These are phyloP conservation scores for Patella caerulea DNA, from an alignment of 2,888 invertebrate species.

Conservation along the genomic window DNA sequence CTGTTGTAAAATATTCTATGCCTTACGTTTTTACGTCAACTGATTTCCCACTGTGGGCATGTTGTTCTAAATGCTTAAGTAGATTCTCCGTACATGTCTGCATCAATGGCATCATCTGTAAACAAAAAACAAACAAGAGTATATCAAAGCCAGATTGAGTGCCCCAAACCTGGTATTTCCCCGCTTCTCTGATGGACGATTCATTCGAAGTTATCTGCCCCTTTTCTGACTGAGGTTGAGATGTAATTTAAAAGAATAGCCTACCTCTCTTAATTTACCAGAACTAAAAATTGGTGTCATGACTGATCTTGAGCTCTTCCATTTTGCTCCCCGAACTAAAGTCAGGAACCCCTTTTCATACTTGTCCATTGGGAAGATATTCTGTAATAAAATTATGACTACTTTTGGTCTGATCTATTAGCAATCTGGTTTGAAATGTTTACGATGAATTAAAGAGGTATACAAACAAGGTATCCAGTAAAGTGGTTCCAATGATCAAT, in stretches of 20 bases:
- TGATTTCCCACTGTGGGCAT: slow-evolving; percentile 14
- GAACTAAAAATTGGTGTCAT: slow-evolving; percentile 35
- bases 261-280: slow-evolving; percentile 31
- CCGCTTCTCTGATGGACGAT: too few species aligned
- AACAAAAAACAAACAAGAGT: background rate
- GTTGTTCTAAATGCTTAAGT: slow-evolving; percentile 24
- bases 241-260: too few species aligned
- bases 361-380: slow-evolving; percentile 32
- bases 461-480: too few species aligned
- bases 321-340: slow-evolving; percentile 26
- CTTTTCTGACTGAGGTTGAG: too few species aligned
- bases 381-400: too few species aligned
- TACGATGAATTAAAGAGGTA: too few species aligned
- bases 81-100: slow-evolving; percentile 31
- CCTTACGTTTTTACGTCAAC: slow-evolving; percentile 31
- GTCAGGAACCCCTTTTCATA: slow-evolving; percentile 21
- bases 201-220: too few species aligned
- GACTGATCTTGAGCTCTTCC: slow-evolving; percentile 37
- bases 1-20: background rate
- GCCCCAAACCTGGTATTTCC: too few species aligned
- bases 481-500: too few species aligned
- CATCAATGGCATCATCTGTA: slow-evolving; percentile 34
- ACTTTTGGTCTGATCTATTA: too few species aligned
- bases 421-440: too few species aligned
- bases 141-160: too few species aligned